phyloP scores from a whole-genome alignment of 2,797 vertebrate species.

The Columba guinea region DNA sequence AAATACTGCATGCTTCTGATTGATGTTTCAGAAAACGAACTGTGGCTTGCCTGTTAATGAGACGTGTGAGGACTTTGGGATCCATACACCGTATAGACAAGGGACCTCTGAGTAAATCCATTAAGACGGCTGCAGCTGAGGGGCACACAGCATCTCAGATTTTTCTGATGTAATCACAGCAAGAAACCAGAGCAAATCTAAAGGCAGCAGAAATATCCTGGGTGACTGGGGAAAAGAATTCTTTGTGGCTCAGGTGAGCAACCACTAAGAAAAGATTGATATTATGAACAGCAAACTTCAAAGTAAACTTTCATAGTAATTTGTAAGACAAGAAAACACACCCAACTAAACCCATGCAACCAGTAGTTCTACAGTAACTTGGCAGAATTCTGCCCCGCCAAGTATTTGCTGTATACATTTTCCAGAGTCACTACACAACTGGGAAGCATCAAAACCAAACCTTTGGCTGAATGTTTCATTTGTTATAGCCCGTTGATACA shows the following conservation, averaged over 20 bases:
- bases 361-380: neutral
- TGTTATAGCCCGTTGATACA: neutral
- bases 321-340: neutral
- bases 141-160: rapidly evolving
- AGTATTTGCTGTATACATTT: neutral
- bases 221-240: neutral
- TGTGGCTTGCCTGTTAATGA: neutral
- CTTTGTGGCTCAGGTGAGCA: neutral
- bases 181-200: neutral
- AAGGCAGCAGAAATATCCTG: neutral
- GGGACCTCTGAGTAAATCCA: neutral
- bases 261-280: neutral
- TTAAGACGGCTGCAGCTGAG: neutral
- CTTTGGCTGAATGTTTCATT: neutral
- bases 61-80: neutral
- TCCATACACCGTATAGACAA: neutral
- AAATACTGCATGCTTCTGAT: neutral
- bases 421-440: neutral
- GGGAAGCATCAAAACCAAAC: neutral
- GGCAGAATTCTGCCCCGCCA: neutral
- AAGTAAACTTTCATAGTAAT: neutral
- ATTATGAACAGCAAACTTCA: neutral
- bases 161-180: neutral
- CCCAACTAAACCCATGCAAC: neutral
- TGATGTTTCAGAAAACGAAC: neutral